A percentile compares a stretch with the other conserved stretches of the same genome.
Conservation (phyloP, 2,888 invertebrate genomes). For the Heliconius ethilla region DNA sequence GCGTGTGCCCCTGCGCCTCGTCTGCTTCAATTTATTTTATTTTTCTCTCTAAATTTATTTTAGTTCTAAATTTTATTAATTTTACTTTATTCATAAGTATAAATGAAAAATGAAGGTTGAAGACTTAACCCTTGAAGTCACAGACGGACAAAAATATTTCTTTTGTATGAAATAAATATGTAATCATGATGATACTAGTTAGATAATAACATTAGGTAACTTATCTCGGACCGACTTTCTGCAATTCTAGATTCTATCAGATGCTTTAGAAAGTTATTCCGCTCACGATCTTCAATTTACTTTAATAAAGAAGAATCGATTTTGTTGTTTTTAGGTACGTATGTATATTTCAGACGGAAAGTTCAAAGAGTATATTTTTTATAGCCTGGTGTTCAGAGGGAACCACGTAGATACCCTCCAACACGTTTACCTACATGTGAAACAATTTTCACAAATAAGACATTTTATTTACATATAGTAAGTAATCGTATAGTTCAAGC, state of each 20-base stretch:
- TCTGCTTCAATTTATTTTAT: not conserved
- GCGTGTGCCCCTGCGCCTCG: not conserved
- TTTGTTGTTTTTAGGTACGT: not conserved
- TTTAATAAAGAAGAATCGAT: not conserved
- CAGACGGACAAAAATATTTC: not conserved
- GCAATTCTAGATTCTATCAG: conserved; percentile 23
- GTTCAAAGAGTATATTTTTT: not conserved
- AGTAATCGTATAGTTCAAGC: not conserved
- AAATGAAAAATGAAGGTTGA: too few species aligned
- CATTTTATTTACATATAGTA: not conserved
- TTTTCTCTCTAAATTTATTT: not conserved
- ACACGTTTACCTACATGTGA: too few species aligned
- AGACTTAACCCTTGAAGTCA: not conserved
- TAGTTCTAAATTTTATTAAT: not conserved
- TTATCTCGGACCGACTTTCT: conserved; percentile 25
- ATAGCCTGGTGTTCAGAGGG: too few species aligned
- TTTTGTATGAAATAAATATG: not conserved
- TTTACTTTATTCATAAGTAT: not conserved
- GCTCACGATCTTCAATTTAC: conserved; percentile 15
- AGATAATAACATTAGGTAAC: conserved; percentile 29
- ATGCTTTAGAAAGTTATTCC: conserved; percentile 26
- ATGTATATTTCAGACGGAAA: not conserved
- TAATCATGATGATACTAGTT: conserved; percentile 2
- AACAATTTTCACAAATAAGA: too few species aligned
- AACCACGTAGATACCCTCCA: not conserved